These are phyloP conservation scores for Hemicrepidius hirtus DNA, from an alignment of 2,888 invertebrate species.

Conservation along the genomic window DNA sequence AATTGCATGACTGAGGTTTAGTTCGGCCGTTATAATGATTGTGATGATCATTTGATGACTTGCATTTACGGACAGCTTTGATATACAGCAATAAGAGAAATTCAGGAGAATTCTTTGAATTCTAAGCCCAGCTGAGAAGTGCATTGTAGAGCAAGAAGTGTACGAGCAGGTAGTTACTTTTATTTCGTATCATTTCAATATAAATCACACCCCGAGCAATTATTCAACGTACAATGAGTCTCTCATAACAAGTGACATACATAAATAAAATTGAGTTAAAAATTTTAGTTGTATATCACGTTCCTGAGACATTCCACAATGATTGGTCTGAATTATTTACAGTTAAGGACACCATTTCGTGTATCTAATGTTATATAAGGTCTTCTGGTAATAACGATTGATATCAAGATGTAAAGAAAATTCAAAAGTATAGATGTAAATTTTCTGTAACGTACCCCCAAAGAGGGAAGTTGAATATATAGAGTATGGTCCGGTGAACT, in stretches of 20 bases:
- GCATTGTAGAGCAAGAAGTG: neutral
- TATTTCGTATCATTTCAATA: neutral
- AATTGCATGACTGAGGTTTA: slow-evolving; percentile 64
- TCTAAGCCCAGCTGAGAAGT: slow-evolving; percentile 33
- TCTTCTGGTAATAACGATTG: too few species aligned
- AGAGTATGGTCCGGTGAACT: too few species aligned
- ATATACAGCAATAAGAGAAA: slow-evolving; percentile 61
- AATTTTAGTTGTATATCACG: neutral
- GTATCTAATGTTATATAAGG: too few species aligned
- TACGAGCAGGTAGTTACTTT: neutral
- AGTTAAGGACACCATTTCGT: too few species aligned
- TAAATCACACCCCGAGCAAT: neutral
- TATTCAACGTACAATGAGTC: neutral
- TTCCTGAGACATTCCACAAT: neutral
- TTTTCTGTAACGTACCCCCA: too few species aligned
- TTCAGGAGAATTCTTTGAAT: slow-evolving; percentile 48
- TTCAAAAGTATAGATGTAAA: too few species aligned
- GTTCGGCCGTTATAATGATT: slow-evolving; percentile 65
- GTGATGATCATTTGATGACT: slow-evolving; percentile 66
- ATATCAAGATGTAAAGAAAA: too few species aligned
- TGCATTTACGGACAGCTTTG: slow-evolving; percentile 58
- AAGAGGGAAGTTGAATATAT: too few species aligned
- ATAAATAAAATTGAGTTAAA: neutral
- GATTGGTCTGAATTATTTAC: neutral
- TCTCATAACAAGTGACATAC: neutral